Evolutionary conservation across 2,888 invertebrate species (phyloP).

Genomic region (Tholera decimalis): DNA sequence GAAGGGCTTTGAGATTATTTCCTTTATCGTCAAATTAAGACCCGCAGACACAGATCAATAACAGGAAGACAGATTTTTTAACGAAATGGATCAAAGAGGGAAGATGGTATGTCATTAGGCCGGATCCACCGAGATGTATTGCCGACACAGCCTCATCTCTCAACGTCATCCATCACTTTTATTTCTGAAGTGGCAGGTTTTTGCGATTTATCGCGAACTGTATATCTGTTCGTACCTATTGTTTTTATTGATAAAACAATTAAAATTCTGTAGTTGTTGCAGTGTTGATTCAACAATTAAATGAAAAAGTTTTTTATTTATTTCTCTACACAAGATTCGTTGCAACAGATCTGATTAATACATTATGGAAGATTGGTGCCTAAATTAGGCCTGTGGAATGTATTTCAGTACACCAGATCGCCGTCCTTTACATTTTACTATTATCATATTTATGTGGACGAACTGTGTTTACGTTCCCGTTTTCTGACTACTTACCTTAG

Average conservation of each 20-base stretch:
- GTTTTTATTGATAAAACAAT: background rate
- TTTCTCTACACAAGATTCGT: too few species aligned
- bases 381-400: too few species aligned
- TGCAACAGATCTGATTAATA: too few species aligned
- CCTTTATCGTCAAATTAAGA: constrained; percentile 11
- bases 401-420: too few species aligned
- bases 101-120: constrained; percentile 12
- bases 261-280: background rate
- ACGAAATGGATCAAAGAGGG: constrained; percentile 13
- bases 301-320: too few species aligned
- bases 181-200: constrained; percentile 5
- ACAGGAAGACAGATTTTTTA: constrained; percentile 20
- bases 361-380: too few species aligned
- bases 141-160: constrained; percentile 6
- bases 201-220: background rate
- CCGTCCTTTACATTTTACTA: too few species aligned
- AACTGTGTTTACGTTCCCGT: too few species aligned
- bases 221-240: background rate
- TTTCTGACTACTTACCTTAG: too few species aligned
- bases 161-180: constrained; percentile 21
- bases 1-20: too few species aligned
- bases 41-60: constrained; percentile 22
- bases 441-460: too few species aligned
- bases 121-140: constrained; percentile 17
- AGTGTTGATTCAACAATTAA: too few species aligned